Percentiles rank a stretch among this genome's conserved stretches.
These are phyloP conservation scores for Heliconius hortense DNA, from an alignment of 2,888 invertebrate genomes.

Conservation along the genomic window DNA sequence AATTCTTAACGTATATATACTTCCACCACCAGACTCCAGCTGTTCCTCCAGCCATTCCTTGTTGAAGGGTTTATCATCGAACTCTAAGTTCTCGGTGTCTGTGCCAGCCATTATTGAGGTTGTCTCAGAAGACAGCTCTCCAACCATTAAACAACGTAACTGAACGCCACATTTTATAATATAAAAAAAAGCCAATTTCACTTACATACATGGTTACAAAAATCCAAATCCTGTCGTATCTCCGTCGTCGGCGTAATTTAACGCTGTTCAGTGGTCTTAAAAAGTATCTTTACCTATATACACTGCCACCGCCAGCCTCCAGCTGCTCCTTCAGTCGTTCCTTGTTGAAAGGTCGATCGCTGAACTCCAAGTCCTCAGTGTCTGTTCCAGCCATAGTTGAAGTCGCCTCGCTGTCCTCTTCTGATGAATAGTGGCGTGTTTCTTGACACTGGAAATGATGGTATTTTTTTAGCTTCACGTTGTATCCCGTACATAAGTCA, in stretches of 20 bases:
- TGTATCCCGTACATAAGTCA: no score
- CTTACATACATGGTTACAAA: background rate
- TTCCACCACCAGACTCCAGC: conserved; percentile 84
- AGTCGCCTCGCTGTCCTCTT: conserved; percentile 70
- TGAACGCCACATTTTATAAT: no score
- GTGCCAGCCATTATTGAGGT: conserved; percentile 72
- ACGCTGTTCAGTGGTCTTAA: background rate
- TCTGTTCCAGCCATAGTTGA: conserved; percentile 76
- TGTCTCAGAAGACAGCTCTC: conserved; percentile 49
- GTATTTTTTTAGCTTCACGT: no score
- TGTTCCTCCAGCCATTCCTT: conserved; percentile 83
- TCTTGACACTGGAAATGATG: conserved; percentile 52
- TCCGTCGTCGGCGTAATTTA: background rate
- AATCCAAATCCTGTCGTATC: background rate
- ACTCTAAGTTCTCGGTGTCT: conserved; percentile 80
- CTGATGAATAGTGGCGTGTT: conserved; percentile 72
- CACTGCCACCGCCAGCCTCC: conserved; percentile 83
- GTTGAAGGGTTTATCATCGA: conserved; percentile 71
- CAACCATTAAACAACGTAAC: no score
- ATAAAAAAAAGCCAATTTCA: background rate
- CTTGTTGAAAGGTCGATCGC: conserved; percentile 70
- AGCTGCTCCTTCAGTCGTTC: conserved; percentile 83
- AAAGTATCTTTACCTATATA: conserved; percentile 73
- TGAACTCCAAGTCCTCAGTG: conserved; percentile 80
- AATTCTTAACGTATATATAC: conserved; percentile 77